Base-by-base conservation (phyloP, 2,797 vertebrate genomes). In the Salmo trutta region DNA sequence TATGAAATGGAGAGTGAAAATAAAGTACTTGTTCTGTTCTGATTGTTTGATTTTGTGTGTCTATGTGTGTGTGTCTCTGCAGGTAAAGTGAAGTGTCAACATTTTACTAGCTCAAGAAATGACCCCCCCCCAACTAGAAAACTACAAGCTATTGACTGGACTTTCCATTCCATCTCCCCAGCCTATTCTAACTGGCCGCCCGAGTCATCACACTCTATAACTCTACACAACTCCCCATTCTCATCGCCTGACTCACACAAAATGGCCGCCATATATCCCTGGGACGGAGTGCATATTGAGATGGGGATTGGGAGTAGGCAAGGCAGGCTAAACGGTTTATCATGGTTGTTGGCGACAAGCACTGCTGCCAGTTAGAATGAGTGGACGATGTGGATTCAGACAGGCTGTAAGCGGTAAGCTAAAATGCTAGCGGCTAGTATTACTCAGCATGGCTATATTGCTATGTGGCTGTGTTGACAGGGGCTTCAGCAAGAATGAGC, bases 291-390 rank as follows among this genome's bases (percentile, higher is more conserved):
- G 75, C 83, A 75, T 75, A 73, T 75, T 84, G 77, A 85, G 79
- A 83, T 72, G 83, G 83, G 36, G 76, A 90, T 84, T 81, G 88
- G 84, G 76, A 24, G 80, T 19, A 19, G 53, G 53, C 53, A 54
- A 19, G 53, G 53, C 53, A 6, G 15, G 15, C 53, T 19, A 47
- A 82, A 81, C 52, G 78, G 76, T 78, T 56, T 15, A 80, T 81
- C 2, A 74, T 14, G 71, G 79, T 87, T 79, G 83, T 65, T 80
- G 84, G 79, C 87, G 84, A 88, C 81, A 84, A 89, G 89, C 82
- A 73, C 70, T 1, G 24, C 79, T 59, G 77, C 51, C 67, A 66
- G 78, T 77, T 73, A 81, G 74, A 83, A 73, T 65, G 64, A 83
- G 85, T 17, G 54, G 54, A n/a, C 75, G 10, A 71, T 21, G 12